Conservation (phyloP, 1,140 invertebrate genomes). For the Plectus sambesii region DNA sequence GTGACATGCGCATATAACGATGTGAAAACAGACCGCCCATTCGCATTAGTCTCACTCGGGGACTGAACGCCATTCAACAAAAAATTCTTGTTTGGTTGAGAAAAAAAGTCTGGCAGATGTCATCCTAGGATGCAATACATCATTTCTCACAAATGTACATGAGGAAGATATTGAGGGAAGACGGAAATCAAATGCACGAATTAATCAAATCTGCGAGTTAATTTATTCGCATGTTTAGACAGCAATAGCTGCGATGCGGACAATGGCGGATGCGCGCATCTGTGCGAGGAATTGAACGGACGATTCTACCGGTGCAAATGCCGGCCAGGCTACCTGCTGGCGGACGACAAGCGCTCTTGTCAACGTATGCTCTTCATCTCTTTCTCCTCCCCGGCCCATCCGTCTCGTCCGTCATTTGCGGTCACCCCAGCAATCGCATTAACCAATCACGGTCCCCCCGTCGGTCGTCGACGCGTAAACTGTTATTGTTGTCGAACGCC, state of each 20-base stretch:
- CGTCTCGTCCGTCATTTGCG: neutral
- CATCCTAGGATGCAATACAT: neutral
- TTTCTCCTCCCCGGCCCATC: neutral
- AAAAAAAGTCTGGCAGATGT: too few relatives aligned
- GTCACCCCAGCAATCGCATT: too few relatives aligned
- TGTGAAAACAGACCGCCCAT: conserved; percentile 5
- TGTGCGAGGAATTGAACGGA: conserved; percentile 32
- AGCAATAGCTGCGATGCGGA: conserved; percentile 26
- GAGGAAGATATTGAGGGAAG: too few relatives aligned
- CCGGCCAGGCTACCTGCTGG: conserved; percentile 22
- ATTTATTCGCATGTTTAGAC: conserved; percentile 9
- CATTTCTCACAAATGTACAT: conserved; percentile 10
- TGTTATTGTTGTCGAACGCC: too few relatives aligned
- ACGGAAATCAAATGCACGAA: too few relatives aligned
- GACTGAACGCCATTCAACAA: too few relatives aligned
- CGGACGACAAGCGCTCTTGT: conserved; percentile 29
- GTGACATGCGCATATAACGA: too few relatives aligned
- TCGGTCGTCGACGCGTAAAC: too few relatives aligned
- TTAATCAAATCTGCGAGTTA: too few relatives aligned
- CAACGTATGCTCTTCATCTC: conserved; percentile 19
- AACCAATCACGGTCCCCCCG: too few relatives aligned
- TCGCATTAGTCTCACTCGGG: conserved; percentile 6
- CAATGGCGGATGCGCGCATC: conserved; percentile 34
- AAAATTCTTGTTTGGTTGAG: too few relatives aligned
- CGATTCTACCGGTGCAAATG: conserved; percentile 31